phyloP scores from a whole-genome alignment of 2,113 vertebrate species.

The Amphiprion percula region DNA sequence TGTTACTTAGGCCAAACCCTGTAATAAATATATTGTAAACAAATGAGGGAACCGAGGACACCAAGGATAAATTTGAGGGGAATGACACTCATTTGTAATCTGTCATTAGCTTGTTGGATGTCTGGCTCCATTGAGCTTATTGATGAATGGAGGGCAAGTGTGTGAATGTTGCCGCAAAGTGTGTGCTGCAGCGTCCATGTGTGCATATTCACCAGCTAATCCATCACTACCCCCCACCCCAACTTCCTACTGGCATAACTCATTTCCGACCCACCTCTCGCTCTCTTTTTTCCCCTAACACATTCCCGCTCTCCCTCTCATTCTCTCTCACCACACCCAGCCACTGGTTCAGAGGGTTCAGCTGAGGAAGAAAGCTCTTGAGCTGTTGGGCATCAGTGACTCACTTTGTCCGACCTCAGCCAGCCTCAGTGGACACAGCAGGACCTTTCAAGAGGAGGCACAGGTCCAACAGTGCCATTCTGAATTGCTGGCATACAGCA shows the following conservation, averaged over 20 bases:
- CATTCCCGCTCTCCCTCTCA: constrained; percentile 24
- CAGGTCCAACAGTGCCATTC: constrained; percentile 61
- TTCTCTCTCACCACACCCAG: constrained; percentile 67
- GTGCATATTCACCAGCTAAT: constrained; percentile 54
- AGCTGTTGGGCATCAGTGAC: constrained; percentile 73
- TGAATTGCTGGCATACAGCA: constrained; percentile 45
- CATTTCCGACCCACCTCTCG: constrained; percentile 52
- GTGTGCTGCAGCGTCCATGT: constrained; percentile 23
- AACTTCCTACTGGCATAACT: constrained; percentile 74
- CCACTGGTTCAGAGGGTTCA: constrained; percentile 75
- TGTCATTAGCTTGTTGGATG: constrained; percentile 21
- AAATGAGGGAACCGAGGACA: constrained; percentile 16
- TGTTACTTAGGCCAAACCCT: constrained; percentile 14
- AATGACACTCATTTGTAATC: constrained; percentile 20
- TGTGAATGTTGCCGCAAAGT: constrained; percentile 35
- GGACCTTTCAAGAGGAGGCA: constrained; percentile 67
- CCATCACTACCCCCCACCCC: constrained; percentile 57
- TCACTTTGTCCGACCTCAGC: constrained; percentile 70
- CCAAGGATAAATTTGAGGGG: constrained; percentile 22
- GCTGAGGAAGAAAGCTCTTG: constrained; percentile 60
- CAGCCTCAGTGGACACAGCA: constrained; percentile 59
- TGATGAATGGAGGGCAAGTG: constrained; percentile 37
- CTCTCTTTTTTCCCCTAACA: constrained; percentile 26
- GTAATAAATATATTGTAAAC: constrained; percentile 34
- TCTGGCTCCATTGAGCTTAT: constrained; percentile 18